A percentile compares a stretch with the other conserved stretches of the same genome.
These are phyloP conservation scores for Hyla sarda DNA, from an alignment of 2,113 vertebrate species.

Conservation along the genomic window DNA sequence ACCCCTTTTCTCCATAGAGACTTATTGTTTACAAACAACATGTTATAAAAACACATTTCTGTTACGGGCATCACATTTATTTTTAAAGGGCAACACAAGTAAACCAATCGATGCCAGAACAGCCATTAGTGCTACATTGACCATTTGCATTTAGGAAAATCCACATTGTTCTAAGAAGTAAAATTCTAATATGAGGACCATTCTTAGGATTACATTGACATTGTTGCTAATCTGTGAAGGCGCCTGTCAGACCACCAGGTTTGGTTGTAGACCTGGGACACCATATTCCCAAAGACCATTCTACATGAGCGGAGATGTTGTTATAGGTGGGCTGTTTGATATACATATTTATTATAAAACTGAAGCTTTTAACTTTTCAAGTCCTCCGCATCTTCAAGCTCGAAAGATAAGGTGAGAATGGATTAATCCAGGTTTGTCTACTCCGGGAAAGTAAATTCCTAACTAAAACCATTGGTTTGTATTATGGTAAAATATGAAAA, in stretches of 20 bases:
- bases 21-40: not conserved
- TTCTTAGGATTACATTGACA: constrained; percentile 35
- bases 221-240: constrained; percentile 45
- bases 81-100: not conserved
- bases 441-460: not conserved
- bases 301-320: constrained; percentile 45
- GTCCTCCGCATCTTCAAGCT: constrained; percentile 50
- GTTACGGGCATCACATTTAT: not conserved
- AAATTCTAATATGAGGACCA: not conserved
- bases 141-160: not conserved
- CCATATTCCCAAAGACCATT: constrained; percentile 52
- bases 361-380: constrained; percentile 51
- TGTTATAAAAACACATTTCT: constrained; percentile 31
- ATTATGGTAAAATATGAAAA: not conserved
- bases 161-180: not conserved
- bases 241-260: constrained; percentile 13
- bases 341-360: constrained; percentile 56
- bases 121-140: not conserved
- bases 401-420: constrained; percentile 53
- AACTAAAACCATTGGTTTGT: not conserved
- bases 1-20: constrained; percentile 10
- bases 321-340: constrained; percentile 52
- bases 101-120: too few relatives aligned
- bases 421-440: not conserved
- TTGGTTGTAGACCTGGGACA: constrained; percentile 52